Evolutionary conservation across 2,797 vertebrate genomes (phyloP).

Genomic region (Varecia variegata): DNA sequence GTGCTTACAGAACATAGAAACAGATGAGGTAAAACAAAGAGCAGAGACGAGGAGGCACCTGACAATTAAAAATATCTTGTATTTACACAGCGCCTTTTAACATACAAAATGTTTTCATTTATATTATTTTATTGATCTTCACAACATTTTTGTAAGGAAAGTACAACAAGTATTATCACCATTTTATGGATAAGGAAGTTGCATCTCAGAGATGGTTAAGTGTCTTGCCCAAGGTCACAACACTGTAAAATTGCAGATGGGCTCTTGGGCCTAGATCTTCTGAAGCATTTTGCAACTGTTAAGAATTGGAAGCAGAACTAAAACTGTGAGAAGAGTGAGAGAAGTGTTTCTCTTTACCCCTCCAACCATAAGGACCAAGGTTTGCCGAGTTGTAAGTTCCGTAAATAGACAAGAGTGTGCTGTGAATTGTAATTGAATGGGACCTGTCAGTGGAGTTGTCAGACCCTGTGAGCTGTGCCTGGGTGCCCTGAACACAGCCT

Average conservation of each 20-base stretch:
- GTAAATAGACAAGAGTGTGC: slow-evolving; percentile 55
- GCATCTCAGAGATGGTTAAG: background rate
- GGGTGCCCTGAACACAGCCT: background rate
- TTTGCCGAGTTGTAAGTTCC: slow-evolving; percentile 50
- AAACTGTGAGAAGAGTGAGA: slow-evolving; percentile 41
- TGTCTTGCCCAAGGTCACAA: background rate
- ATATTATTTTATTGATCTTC: slow-evolving; percentile 10
- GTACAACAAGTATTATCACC: background rate
- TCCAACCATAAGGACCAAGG: slow-evolving; percentile 53
- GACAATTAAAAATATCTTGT: slow-evolving; percentile 4
- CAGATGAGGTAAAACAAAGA: background rate
- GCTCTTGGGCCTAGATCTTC: slow-evolving; percentile 1
- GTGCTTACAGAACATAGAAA: background rate
- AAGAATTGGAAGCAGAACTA: slow-evolving; percentile 51
- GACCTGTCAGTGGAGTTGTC: background rate
- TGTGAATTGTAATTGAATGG: slow-evolving; percentile 34
- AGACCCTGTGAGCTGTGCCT: background rate
- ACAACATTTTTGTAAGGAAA: background rate
- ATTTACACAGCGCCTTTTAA: background rate
- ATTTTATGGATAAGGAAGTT: background rate
- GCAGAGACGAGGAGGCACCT: background rate
- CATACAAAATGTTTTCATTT: background rate
- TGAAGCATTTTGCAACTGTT: slow-evolving; percentile 29
- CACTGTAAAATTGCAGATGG: background rate
- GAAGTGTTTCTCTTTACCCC: slow-evolving; percentile 39